Percentiles rank a stretch among this genome's conserved stretches.
Evolutionary conservation across 2,888 invertebrate genomes (phyloP).

Genomic region (Mesochorus sp.): DNA sequence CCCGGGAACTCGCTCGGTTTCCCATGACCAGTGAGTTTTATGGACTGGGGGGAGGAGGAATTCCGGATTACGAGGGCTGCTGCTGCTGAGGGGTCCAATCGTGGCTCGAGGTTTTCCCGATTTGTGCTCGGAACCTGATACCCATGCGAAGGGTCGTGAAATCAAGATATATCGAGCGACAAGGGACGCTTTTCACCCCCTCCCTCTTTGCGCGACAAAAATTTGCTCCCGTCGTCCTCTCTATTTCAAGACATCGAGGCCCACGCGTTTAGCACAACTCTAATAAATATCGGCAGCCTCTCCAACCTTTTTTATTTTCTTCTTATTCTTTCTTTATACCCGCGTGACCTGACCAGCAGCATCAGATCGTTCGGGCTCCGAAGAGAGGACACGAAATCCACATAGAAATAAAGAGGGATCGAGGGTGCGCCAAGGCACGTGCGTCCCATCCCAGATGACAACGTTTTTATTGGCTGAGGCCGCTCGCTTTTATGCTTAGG

Average conservation of each 20-base stretch:
- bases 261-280: conserved; percentile 60
- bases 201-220: not conserved
- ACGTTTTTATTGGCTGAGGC: conserved; percentile 75
- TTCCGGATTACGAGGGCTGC: conserved; percentile 68
- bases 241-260: conserved; percentile 26
- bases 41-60: conserved; percentile 50
- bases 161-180: conserved; percentile 80
- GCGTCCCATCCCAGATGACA: conserved; percentile 74
- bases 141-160: conserved; percentile 80
- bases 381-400: not conserved
- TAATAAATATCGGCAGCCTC: conserved; percentile 78
- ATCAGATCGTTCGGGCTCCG: not conserved
- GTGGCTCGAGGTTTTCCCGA: conserved; percentile 75
- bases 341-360: conserved; percentile 6
- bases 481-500: conserved; percentile 67
- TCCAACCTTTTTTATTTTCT: conserved; percentile 58
- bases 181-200: conserved; percentile 42
- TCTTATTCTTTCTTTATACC: too few relatives aligned
- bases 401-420: not conserved
- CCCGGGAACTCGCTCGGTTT: conserved; percentile 40
- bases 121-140: conserved; percentile 81
- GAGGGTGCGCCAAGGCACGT: conserved; percentile 69
- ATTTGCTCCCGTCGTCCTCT: conserved; percentile 11
- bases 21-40: conserved; percentile 52
- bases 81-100: conserved; percentile 16